Evolutionary conservation across 2,797 vertebrate species (phyloP).

Genomic region (Lacerta viridis): DNA sequence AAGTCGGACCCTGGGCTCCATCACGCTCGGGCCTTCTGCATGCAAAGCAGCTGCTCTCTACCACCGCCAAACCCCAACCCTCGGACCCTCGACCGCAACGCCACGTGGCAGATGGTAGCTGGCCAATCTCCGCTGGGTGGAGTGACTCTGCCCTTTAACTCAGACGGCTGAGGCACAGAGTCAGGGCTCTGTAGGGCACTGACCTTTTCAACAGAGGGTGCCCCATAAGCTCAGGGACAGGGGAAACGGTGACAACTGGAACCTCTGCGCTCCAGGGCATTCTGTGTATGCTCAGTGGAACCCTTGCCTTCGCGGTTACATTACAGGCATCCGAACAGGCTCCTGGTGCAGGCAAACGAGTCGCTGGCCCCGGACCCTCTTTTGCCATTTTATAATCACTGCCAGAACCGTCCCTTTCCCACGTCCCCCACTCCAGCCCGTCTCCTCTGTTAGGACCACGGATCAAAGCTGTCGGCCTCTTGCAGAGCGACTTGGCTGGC

Average conservation of each 20-base stretch:
- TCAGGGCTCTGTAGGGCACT: background rate
- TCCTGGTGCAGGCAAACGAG: background rate
- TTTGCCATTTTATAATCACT: too few species aligned
- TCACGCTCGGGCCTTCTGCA: too few species aligned
- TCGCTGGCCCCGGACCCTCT: background rate
- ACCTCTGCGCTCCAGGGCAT: too few species aligned
- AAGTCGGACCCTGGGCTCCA: too few species aligned
- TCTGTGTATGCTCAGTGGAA: background rate
- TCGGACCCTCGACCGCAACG: too few species aligned
- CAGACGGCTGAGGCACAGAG: background rate
- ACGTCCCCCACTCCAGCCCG: background rate
- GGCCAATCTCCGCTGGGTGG: rapidly evolving
- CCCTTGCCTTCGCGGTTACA: background rate
- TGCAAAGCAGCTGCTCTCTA: too few species aligned
- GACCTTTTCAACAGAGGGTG: too few species aligned
- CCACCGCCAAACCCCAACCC: too few species aligned
- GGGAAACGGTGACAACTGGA: too few species aligned
- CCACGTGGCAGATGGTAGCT: background rate
- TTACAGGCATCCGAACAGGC: background rate
- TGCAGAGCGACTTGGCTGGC: constrained; percentile 15
- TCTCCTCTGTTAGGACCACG: background rate
- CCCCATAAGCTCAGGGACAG: background rate
- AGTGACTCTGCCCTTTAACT: background rate
- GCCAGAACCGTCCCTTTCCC: too few species aligned
- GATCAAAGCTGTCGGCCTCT: background rate